Evolutionary conservation across 2,113 vertebrate species (phyloP).

Genomic region (Phylloscopus trochilus): DNA sequence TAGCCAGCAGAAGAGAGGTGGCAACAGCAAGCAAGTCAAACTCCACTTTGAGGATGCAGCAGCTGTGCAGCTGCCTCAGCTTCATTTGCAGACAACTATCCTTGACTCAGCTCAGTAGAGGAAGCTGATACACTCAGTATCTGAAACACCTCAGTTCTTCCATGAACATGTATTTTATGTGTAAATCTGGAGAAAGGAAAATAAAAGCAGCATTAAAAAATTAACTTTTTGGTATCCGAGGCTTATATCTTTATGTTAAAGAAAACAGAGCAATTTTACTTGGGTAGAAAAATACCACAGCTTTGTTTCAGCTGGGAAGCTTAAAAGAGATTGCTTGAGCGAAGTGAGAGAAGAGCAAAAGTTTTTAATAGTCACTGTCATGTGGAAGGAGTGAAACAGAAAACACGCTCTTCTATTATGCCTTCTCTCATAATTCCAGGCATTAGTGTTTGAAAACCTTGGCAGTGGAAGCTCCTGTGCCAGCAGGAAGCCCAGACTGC

Average conservation of each 20-base stretch:
- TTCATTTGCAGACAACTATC: not conserved
- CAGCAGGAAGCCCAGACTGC: not conserved
- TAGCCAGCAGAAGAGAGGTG: not conserved
- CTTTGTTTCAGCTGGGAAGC: not conserved
- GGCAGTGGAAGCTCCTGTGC: not conserved
- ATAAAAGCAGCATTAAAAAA: not conserved
- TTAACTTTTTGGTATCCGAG: not conserved
- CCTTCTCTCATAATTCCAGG: not conserved
- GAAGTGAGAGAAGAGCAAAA: not conserved
- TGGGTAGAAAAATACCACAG: not conserved
- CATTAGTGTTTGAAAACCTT: constrained; percentile 13
- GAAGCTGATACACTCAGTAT: not conserved
- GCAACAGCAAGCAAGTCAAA: not conserved
- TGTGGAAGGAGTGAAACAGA: not conserved
- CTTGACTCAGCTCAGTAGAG: not conserved
- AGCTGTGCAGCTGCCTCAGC: not conserved
- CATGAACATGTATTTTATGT: not conserved
- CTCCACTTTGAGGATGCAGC: not conserved
- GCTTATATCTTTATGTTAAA: not conserved
- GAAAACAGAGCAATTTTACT: not conserved
- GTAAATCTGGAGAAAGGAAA: not conserved
- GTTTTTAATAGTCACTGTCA: not conserved
- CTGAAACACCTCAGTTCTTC: not conserved
- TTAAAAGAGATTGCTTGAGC: not conserved
- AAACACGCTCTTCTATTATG: not conserved